Evolutionary conservation across 2,113 vertebrate species (phyloP).

Genomic region (Monopterus albus): DNA sequence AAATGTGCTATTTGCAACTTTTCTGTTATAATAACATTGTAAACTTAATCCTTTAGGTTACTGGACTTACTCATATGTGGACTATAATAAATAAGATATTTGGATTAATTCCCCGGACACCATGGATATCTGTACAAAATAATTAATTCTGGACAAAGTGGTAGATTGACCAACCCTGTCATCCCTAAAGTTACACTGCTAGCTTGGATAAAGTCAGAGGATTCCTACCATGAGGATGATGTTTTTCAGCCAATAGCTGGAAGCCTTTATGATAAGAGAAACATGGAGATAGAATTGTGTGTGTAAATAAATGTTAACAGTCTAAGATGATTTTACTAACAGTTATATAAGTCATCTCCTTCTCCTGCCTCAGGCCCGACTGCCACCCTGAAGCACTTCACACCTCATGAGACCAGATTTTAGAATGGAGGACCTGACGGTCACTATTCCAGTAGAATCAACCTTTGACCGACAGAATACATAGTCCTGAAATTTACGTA

Average conservation of each 20-base stretch:
- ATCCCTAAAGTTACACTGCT: no score
- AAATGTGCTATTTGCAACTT: no score
- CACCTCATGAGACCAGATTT: constrained; percentile 25
- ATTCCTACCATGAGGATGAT: no score
- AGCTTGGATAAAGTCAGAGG: no score
- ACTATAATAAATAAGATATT: no score
- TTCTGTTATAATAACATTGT: no score
- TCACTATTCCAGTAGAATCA: constrained; percentile 3
- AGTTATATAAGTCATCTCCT: not conserved
- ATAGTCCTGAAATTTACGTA: not conserved
- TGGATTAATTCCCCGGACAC: no score
- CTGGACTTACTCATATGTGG: no score
- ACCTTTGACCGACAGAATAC: constrained; percentile 20
- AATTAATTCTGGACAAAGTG: no score
- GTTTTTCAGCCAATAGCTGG: not conserved
- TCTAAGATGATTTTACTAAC: not conserved
- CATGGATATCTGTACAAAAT: no score
- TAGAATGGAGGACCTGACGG: not conserved
- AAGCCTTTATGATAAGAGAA: not conserved
- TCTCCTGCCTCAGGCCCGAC: not conserved
- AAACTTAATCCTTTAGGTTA: no score
- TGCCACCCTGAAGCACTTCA: not conserved
- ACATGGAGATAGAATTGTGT: not conserved
- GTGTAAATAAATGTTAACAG: not conserved
- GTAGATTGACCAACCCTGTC: no score